phyloP scores from a whole-genome alignment of 2,888 invertebrate species.

The Ophion obscuratus region DNA sequence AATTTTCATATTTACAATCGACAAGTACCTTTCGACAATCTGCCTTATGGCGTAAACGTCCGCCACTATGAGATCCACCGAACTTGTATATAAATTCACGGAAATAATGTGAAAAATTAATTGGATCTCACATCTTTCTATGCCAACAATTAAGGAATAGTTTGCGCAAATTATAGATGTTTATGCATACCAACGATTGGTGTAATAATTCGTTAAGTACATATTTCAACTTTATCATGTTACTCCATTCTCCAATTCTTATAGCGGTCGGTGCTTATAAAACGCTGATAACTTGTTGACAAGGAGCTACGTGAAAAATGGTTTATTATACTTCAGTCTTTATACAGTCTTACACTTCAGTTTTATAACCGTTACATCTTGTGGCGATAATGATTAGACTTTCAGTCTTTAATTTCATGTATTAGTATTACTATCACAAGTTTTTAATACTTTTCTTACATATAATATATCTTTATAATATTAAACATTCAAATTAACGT shows the following conservation, averaged over 20 bases:
- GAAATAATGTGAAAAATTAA: no score
- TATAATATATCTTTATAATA: conserved; percentile 1
- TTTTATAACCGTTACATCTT: background rate
- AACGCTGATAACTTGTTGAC: background rate
- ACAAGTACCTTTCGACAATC: no score
- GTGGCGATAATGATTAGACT: background rate
- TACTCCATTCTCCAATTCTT: background rate
- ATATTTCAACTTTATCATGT: conserved; percentile 1
- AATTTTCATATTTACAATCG: no score
- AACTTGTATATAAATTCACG: no score
- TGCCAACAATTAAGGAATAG: background rate
- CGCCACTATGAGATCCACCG: no score
- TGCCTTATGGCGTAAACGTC: no score
- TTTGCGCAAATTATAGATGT: conserved; percentile 1
- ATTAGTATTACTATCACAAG: background rate
- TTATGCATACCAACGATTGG: background rate
- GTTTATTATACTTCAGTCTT: conserved; percentile 1
- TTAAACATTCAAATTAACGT: conserved; percentile 2
- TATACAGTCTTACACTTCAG: conserved; percentile 1
- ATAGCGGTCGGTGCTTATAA: background rate
- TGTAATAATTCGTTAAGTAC: background rate
- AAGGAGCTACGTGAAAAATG: background rate
- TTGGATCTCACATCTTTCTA: background rate
- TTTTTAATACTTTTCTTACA: conserved; percentile 5
- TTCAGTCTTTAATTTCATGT: conserved; percentile 3